Percentiles rank a stretch among this genome's conserved stretches.
Conservation (phyloP, 2,113 vertebrate species). For the Conger conger region DNA sequence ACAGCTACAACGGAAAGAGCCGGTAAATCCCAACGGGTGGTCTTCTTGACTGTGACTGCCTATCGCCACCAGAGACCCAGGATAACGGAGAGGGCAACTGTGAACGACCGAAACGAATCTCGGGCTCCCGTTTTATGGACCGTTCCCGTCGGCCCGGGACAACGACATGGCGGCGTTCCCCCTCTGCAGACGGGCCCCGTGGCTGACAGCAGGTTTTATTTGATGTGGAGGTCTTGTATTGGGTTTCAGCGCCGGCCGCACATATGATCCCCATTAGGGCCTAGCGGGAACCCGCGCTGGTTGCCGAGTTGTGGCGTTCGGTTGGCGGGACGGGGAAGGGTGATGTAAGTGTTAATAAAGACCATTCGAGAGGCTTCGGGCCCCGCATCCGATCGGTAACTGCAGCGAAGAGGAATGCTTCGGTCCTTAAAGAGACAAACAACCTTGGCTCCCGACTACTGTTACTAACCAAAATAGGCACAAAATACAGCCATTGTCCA, state of each 20-base stretch:
- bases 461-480: not conserved
- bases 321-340: constrained; percentile 37
- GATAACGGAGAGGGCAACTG: constrained; percentile 46
- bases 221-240: constrained; percentile 69
- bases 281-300: constrained; percentile 58
- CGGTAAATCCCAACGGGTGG: not conserved
- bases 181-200: constrained; percentile 53
- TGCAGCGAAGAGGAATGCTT: not conserved
- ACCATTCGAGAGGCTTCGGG: not conserved
- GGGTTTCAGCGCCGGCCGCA: constrained; percentile 65
- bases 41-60: not conserved
- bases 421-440: constrained; percentile 17
- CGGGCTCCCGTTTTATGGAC: constrained; percentile 57
- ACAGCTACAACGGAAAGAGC: constrained; percentile 35
- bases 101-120: constrained; percentile 34
- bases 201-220: constrained; percentile 71
- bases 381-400: not conserved
- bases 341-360: constrained; percentile 49
- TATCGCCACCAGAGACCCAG: constrained; percentile 30
- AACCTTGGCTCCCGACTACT: not conserved
- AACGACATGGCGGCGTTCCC: constrained; percentile 64
- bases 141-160: constrained; percentile 57
- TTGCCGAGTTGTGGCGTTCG: constrained; percentile 58
- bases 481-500: not conserved
- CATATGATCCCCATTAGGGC: constrained; percentile 76